A percentile compares a stretch with the other conserved stretches of the same genome.
Conservation (phyloP, 2,113 vertebrate genomes). For the Ivindomyrus marchei region DNA sequence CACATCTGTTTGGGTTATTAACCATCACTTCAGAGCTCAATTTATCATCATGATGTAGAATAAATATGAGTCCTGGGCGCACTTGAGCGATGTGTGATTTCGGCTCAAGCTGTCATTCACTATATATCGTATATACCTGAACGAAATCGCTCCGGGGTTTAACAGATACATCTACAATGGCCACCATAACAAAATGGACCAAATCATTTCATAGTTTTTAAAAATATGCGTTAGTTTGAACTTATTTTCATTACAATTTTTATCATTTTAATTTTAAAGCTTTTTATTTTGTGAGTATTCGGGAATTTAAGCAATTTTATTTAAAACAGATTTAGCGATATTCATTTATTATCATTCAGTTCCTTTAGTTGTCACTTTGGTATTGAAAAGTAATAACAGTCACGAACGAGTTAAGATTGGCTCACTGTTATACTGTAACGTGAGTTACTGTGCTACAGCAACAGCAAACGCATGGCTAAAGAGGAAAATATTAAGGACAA, state of each 20-base stretch:
- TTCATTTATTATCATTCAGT: background rate
- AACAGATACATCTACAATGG: background rate
- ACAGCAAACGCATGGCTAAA: background rate
- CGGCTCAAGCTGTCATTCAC: background rate
- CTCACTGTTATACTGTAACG: background rate
- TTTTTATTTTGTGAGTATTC: background rate
- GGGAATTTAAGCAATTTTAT: background rate
- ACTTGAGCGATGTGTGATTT: background rate
- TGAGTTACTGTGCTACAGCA: background rate
- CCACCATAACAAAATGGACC: background rate
- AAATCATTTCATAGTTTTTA: background rate
- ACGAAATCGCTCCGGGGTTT: background rate
- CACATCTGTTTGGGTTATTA: constrained; percentile 19
- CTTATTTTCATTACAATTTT: background rate
- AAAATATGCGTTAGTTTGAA: background rate
- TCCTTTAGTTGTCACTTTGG: background rate
- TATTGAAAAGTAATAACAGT: background rate
- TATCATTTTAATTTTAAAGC: background rate
- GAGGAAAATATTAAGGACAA: background rate
- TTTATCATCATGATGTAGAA: background rate
- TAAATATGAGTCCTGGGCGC: background rate
- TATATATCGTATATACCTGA: background rate
- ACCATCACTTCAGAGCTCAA: background rate
- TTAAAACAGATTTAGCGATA: background rate
- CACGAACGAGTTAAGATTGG: background rate